Evolutionary conservation across 2,797 vertebrate species (phyloP).

Genomic region (Oreortyx pictus): DNA sequence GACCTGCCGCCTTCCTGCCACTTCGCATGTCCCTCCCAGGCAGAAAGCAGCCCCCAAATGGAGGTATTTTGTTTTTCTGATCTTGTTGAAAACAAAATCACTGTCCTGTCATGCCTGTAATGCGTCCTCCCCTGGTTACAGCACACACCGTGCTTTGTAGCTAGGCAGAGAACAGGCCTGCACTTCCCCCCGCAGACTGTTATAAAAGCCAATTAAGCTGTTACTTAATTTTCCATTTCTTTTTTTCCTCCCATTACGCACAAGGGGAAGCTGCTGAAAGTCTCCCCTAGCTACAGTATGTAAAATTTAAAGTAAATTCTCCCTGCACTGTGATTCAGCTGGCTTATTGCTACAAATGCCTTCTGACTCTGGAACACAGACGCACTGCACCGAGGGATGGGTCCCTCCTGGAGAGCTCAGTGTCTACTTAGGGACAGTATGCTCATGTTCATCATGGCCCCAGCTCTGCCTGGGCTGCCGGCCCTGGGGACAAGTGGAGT

Average conservation of each 20-base stretch:
- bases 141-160: conserved; percentile 50
- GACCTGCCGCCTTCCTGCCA: neutral
- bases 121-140: conserved; percentile 64
- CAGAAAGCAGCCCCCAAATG: neutral
- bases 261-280: conserved; percentile 29
- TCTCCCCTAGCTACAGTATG: conserved; percentile 32
- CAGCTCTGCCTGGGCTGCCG: neutral
- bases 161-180: conserved; percentile 41
- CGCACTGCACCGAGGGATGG: neutral
- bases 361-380: neutral
- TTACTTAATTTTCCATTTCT: conserved; percentile 55
- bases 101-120: conserved; percentile 53
- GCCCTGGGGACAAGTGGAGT: conserved; percentile 30
- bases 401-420: neutral
- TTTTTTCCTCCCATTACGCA: neutral
- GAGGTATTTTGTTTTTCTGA: conserved; percentile 49
- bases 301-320: conserved; percentile 41
- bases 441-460: neutral
- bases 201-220: conserved; percentile 63
- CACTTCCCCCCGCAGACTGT: conserved; percentile 48
- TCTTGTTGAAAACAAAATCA: conserved; percentile 48
- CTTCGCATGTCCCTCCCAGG: neutral
- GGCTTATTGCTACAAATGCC: neutral
- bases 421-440: neutral
- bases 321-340: neutral